Evolutionary conservation across 2,888 invertebrate species (phyloP).

Genomic region (Julus scanicus): DNA sequence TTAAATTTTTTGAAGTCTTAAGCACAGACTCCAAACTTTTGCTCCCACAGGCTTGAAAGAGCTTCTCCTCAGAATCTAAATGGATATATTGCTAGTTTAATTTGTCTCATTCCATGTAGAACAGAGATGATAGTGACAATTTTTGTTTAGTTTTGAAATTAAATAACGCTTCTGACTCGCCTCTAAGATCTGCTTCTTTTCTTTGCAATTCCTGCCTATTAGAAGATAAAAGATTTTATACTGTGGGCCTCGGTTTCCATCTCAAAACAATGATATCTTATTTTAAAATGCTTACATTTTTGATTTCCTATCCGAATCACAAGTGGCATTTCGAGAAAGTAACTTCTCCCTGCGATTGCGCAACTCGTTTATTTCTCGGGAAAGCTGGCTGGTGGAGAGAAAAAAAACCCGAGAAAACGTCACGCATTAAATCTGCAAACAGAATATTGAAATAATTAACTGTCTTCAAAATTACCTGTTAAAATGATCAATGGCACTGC

Average conservation of each 20-base stretch:
- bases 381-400: slow-evolving; percentile 3
- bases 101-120: too few relatives aligned
- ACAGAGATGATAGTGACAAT: too few relatives aligned
- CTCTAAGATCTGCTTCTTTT: slow-evolving; percentile 54
- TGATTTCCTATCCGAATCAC: slow-evolving; percentile 41
- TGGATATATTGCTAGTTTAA: not conserved
- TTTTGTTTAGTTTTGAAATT: too few relatives aligned
- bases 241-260: not conserved
- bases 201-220: slow-evolving; percentile 49
- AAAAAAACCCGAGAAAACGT: too few relatives aligned
- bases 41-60: slow-evolving; percentile 53
- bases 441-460: not conserved
- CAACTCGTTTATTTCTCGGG: slow-evolving; percentile 34
- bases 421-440: not conserved
- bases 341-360: not conserved
- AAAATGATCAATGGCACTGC: not conserved
- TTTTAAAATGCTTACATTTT: slow-evolving; percentile 28
- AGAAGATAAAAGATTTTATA: not conserved
- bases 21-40: slow-evolving; percentile 48
- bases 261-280: not conserved
- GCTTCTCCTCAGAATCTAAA: slow-evolving; percentile 49
- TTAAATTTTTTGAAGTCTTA: not conserved
- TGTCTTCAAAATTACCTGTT: slow-evolving; percentile 26
- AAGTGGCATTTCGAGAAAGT: not conserved
- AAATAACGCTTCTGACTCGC: not conserved